phyloP scores from a whole-genome alignment of 2,797 vertebrate genomes.

The Melopsittacus undulatus region DNA sequence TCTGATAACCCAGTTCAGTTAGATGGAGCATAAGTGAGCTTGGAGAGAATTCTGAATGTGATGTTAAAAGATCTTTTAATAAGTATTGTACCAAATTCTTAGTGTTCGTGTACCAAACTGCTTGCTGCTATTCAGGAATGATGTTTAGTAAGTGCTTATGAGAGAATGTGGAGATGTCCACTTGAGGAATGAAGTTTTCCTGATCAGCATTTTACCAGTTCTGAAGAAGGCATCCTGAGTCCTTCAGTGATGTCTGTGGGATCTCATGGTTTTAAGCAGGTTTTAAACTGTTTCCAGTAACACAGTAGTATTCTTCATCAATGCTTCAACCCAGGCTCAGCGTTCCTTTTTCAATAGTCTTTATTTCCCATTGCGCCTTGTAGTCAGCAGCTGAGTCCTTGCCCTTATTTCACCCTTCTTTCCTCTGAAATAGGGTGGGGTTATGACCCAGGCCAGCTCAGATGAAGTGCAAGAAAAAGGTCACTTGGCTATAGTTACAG shows the following conservation, averaged over 20 bases:
- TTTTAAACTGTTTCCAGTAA: not conserved
- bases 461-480: conserved; percentile 41
- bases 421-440: not conserved
- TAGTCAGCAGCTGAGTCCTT: not conserved
- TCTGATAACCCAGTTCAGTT: not conserved
- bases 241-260: not conserved
- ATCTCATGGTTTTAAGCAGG: not conserved
- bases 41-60: not conserved
- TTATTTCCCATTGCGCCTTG: not conserved
- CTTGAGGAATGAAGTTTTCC: not conserved
- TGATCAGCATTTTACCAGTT: not conserved
- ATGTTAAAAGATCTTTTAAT: not conserved
- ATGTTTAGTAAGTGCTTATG: not conserved
- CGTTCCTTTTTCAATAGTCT: not conserved
- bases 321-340: not conserved
- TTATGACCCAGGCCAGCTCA: not conserved
- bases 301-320: not conserved
- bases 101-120: not conserved
- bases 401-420: not conserved
- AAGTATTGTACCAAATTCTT: not conserved
- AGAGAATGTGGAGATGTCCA: not conserved
- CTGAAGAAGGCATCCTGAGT: not conserved
- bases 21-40: not conserved
- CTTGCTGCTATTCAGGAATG: not conserved
- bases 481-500: conserved; percentile 48